phyloP scores from a whole-genome alignment of 2,113 vertebrate species.

The Poicephalus gulielmi region DNA sequence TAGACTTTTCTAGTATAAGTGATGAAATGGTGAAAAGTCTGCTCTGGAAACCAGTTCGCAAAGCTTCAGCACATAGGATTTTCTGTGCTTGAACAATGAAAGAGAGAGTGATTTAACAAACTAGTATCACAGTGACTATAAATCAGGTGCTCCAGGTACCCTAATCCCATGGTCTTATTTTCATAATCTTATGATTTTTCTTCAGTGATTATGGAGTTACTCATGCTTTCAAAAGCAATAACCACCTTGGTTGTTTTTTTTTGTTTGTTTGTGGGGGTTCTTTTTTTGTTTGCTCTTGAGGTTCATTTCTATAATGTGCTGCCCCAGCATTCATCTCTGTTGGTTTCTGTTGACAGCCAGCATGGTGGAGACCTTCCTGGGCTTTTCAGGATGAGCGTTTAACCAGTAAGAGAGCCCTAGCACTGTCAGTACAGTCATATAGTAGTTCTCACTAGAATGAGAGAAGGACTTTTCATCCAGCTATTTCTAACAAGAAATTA shows the following conservation, averaged over 20 bases:
- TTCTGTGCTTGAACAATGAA: neutral
- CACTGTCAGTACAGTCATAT: neutral
- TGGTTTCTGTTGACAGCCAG: neutral
- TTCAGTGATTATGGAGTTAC: neutral
- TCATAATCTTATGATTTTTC: neutral
- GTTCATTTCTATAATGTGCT: neutral
- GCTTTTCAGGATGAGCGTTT: neutral
- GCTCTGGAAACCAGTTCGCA: neutral
- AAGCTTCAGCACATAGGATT: accelerated
- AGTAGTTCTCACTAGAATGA: neutral
- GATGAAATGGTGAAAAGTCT: neutral
- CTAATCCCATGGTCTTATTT: neutral
- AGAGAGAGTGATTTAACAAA: neutral
- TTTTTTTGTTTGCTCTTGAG: too few relatives aligned
- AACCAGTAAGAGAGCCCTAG: neutral
- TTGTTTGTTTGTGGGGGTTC: too few relatives aligned
- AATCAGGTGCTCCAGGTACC: neutral
- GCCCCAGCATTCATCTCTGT: neutral
- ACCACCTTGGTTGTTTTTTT: too few relatives aligned
- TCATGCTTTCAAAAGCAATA: too few relatives aligned
- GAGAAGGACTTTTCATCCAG: neutral
- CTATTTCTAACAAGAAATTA: neutral
- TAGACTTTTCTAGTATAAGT: neutral
- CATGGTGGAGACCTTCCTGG: neutral
- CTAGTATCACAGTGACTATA: neutral